Evolutionary conservation across 2,888 invertebrate genomes (phyloP).

Genomic region (Drosophila algonquin): DNA sequence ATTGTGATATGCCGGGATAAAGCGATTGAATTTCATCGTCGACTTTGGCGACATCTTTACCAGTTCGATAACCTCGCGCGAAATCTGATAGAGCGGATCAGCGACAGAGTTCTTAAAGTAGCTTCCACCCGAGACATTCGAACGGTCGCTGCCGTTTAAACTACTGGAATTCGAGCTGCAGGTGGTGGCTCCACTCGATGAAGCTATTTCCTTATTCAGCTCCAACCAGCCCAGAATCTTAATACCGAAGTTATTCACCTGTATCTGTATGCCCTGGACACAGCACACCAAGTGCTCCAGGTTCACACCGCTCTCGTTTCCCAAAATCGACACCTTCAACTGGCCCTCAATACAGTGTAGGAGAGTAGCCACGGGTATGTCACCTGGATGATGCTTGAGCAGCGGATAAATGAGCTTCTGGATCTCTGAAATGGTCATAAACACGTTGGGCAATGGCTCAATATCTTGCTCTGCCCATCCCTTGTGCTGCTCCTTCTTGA

Average conservation of each 20-base stretch:
- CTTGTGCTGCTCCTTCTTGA: conserved; percentile 86
- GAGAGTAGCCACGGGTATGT: conserved; percentile 83
- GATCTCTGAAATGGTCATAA: conserved; percentile 83
- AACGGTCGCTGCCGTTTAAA: conserved; percentile 52
- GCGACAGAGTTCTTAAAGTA: conserved; percentile 78
- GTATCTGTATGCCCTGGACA: conserved; percentile 88
- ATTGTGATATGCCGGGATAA: conserved; percentile 98
- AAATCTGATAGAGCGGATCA: conserved; percentile 87
- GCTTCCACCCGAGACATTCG: conserved; percentile 26
- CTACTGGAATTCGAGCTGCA: conserved; percentile 19
- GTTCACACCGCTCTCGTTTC: conserved; percentile 89
- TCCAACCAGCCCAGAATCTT: conserved; percentile 83
- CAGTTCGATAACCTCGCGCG: conserved; percentile 94
- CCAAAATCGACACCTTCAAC: conserved; percentile 74
- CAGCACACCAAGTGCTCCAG: conserved; percentile 95
- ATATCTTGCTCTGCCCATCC: conserved; percentile 92
- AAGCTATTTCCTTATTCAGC: conserved; percentile 68
- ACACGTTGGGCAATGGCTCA: conserved; percentile 86
- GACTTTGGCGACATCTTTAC: conserved; percentile 92
- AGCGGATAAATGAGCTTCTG: conserved; percentile 82
- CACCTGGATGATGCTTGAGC: conserved; percentile 81
- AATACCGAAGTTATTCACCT: conserved; percentile 84
- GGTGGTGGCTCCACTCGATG: conserved; percentile 71
- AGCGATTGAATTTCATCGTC: conserved; percentile 92
- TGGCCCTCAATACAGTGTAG: conserved; percentile 83